Evolutionary conservation across 2,888 invertebrate species (phyloP), one percentile per base, ranked within the genome.

Genomic region (Epistrophe eligans): DNA sequence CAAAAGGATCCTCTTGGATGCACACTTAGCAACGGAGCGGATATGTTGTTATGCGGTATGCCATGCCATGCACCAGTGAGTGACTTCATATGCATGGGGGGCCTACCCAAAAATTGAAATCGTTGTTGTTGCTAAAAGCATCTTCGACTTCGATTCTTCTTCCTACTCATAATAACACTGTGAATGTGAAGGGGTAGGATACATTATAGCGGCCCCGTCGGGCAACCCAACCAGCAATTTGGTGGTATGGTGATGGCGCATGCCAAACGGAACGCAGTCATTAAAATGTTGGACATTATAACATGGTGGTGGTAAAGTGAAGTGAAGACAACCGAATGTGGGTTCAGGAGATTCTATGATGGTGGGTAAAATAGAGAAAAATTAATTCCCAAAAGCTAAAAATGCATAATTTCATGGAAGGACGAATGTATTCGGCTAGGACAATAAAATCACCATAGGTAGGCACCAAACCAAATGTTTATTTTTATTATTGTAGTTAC

Each of bases 1-100:
- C 64, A 87, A 83, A 83, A 87, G 87, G 83, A 87, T 87, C 76
- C 66, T 83, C 72, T 76, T 43, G 73, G 64, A 72, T 83, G 79
- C 82, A 79, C 35, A 72, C 32, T 40, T 28, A n/a, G n/a, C 13
- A 28, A 8, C 9, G 55, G 45, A 83, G 48, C 82, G 87, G 87
- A 87, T 76, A 24, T 24, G 70, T 70, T 55, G 40, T 70, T 55
- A 52, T 70, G 52, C 52, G 1, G 9, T 7, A 35, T 35, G 35
- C 35, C 38, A 50, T 50, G 67, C 67, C 24, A 79, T 87, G 87
- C 82, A 87, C 52, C 74, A 83, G 64, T 40, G 87, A 82, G 57
- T 70, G 55, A 52, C 58, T 72, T 52, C 11, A n/a, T 50, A 48
- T 70, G 70, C 35, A 45, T 58, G 79, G 64, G 74, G 71, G 71